A percentile compares a stretch with the other conserved stretches of the same genome.
phyloP scores from a whole-genome alignment of 2,113 vertebrate genomes.

The Microtus pennsylvanicus region DNA sequence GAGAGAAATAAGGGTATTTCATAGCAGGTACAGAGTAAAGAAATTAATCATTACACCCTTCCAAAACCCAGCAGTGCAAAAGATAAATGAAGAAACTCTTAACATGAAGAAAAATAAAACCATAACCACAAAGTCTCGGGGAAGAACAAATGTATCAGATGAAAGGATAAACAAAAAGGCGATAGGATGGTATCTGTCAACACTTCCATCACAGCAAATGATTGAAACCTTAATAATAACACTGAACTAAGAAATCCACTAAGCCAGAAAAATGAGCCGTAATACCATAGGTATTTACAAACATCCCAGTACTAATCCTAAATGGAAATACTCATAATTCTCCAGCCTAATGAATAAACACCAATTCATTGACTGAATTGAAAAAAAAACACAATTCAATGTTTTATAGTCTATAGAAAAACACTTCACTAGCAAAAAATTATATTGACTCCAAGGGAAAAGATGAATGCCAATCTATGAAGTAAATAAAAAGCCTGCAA shows the following conservation, averaged over 20 bases:
- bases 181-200: no score
- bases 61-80: not conserved
- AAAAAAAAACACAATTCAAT: not conserved
- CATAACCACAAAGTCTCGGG: not conserved
- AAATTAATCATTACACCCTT: no score
- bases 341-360: not conserved
- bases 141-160: not conserved
- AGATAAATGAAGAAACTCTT: not conserved
- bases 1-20: not conserved
- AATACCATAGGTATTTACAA: not conserved
- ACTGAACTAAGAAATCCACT: not conserved
- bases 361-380: not conserved
- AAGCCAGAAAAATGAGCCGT: not conserved
- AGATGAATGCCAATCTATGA: not conserved
- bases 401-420: not conserved
- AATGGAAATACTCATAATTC: not conserved
- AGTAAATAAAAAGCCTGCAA: not conserved
- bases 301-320: not conserved
- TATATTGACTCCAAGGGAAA: not conserved
- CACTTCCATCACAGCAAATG: no score
- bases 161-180: not conserved
- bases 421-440: not conserved
- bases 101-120: not conserved
- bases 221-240: not conserved
- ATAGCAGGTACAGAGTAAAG: not conserved